Conservation (phyloP, 2,113 vertebrate species). For the Saccopteryx leptura region DNA sequence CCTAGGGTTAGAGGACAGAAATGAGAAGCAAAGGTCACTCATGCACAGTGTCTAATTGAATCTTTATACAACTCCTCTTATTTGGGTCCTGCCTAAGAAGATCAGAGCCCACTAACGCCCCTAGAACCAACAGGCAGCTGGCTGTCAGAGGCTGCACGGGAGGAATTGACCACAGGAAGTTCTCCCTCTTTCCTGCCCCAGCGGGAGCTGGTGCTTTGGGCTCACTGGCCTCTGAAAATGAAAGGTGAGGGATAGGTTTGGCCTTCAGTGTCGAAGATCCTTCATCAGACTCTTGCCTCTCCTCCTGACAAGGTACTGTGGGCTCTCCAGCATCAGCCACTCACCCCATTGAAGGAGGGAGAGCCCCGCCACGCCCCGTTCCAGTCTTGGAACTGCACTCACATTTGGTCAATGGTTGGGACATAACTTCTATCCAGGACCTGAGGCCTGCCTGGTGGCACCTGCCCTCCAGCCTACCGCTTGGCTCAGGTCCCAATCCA, state of each 20-base stretch:
- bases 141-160: neutral
- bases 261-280: neutral
- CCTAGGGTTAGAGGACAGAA: slow-evolving; percentile 19
- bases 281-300: neutral
- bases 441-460: neutral
- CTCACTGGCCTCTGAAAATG: neutral
- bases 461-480: neutral
- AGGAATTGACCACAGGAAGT: neutral
- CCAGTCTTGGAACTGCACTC: neutral
- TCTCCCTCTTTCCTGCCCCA: neutral
- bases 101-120: neutral
- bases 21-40: slow-evolving; percentile 42
- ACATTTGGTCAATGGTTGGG: neutral
- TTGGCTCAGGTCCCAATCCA: neutral
- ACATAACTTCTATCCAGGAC: neutral
- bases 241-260: neutral
- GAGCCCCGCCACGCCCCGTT: neutral
- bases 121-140: neutral
- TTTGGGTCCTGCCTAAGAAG: slow-evolving; percentile 34
- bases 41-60: slow-evolving; percentile 43
- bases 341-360: neutral
- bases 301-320: neutral
- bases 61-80: slow-evolving; percentile 29
- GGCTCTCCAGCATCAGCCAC: neutral
- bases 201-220: neutral